Base-by-base conservation (phyloP, 92 coral and sea anemone species). In the Porites lobata region DNA sequence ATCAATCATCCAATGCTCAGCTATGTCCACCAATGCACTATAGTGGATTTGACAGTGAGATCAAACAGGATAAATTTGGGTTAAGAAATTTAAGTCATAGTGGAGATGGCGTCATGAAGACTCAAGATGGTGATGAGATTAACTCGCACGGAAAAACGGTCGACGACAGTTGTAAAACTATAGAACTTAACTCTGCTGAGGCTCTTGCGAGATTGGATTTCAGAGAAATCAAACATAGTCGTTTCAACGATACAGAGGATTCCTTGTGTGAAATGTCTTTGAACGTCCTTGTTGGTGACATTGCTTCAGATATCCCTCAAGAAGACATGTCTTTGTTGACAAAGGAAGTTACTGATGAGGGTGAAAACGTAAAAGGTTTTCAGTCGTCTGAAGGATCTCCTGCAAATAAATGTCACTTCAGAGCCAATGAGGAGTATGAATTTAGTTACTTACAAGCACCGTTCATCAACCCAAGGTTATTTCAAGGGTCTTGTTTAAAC, bases 391-490 rank as follows among this genome's bases (percentile, higher is more conserved):
- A 7, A 4, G 57, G 22, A 17, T 56, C 77, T 9, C 8, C 53
- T 4, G 13, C 54, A 32, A 58, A 53, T 10, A 29, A 1, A 15
- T 68, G 20, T 53, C 7, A 18, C 52, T 3, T 32, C 0, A 53
- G 18, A 50, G 0, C 77, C 38, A 51, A 53, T 1, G 54, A 50
- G 21, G 18, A 79, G 66, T 1, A 43, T 2, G 43, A 61, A 2
- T 63, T 50, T 15, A 21, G 59, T n/a, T 9, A 7, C 26, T 21
- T 72, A 22, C 70, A 61, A 22, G 87, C 87, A 12, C 83, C 89
- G 8, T 85, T 68, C 65, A 6, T 85, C 7, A 76, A 85, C 19
- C 89, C 76, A 15, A 67, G 22, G 29, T 54, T 77, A 8, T 66
- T 85, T 85, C 67, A 68, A 38, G 52, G 1, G n/a, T 24, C 86